Base-by-base conservation (phyloP, 1,140 invertebrate genomes). In the Solenopsis fugax region DNA sequence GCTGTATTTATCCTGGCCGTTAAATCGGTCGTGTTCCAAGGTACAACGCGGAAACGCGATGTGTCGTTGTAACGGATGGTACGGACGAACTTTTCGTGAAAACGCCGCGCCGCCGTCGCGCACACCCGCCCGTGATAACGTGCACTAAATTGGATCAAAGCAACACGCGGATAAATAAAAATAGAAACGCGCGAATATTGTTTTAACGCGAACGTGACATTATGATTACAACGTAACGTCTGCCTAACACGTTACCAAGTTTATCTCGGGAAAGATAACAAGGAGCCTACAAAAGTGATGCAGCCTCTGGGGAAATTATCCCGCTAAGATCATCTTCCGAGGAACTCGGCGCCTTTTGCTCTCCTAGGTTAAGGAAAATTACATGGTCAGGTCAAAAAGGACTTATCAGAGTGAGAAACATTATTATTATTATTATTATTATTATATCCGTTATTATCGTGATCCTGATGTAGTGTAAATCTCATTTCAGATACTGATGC, bases 241-340 rank as follows among this genome's bases (percentile, higher is more conserved):
- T 34, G 78, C 65, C 34, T 72, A 72, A 82, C 54, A 29, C 80
- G 69, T 84, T 75, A 50, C 2, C 80, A 24, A 75, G 80, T 60
- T 84, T 84, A 84, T 84, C 13, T 4, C 41, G 45, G 4, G 12
- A 50, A 60, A 84, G 80, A 75, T 84, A 84, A 84, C 41, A 84
- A 73, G 80, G 24, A 82, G 69, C 54, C 41, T 73, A 82, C 54
- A 73, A 82, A 82, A 82, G 78, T 82, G 67, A 82, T 82, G 80
- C 67, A 60, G 80, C 67, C 80, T 82, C 80, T 60, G 65, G 80
- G 67, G 80, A 82, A 82, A 82, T 82, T 82, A 82, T 82, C 80
- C 41, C 52, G 54, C 67, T 82, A 82, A 82, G 80, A 82, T 82
- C 80, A 82, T 34, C 67, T 60, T 60, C 54, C 6, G 41, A 48